phyloP scores from a whole-genome alignment of 2,888 invertebrate species.

The Tortrix viridana region DNA sequence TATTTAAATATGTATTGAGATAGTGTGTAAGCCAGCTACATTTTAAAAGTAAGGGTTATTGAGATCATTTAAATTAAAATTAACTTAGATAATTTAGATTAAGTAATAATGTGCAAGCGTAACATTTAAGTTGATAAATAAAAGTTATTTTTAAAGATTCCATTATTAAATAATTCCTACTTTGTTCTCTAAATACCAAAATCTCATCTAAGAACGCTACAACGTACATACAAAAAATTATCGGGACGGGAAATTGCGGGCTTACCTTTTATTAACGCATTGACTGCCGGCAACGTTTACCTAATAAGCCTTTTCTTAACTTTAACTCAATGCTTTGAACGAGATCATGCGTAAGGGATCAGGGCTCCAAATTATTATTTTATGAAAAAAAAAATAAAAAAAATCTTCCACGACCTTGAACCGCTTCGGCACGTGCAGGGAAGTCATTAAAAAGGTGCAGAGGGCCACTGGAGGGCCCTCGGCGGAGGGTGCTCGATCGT shows the following conservation, averaged over 20 bases:
- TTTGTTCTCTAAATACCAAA: not conserved
- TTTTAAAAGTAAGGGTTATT: not conserved
- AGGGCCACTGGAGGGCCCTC: slow-evolving; percentile 16
- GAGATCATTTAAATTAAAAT: not conserved
- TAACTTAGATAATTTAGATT: slow-evolving; percentile 15
- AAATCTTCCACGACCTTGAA: not conserved
- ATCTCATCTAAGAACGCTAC: no score
- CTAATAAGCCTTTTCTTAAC: no score
- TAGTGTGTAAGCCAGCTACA: slow-evolving; percentile 1
- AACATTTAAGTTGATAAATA: slow-evolving; percentile 23
- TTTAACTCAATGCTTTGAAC: no score
- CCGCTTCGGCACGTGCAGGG: not conserved
- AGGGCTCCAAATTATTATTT: no score
- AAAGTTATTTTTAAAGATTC: slow-evolving; percentile 5
- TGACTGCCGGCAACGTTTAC: no score
- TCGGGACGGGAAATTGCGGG: no score
- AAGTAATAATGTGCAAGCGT: slow-evolving; percentile 33
- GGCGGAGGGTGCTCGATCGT: slow-evolving; percentile 4
- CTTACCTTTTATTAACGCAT: no score
- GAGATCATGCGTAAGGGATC: no score
- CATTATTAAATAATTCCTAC: not conserved
- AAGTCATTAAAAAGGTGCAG: slow-evolving; percentile 17
- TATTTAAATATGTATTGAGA: not conserved
- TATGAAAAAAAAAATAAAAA: no score
- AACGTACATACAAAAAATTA: no score